Evolutionary conservation across 2,888 invertebrate species (phyloP), one percentile per base, ranked within the genome.

Genomic region (Hemistola chrysoprasaria): DNA sequence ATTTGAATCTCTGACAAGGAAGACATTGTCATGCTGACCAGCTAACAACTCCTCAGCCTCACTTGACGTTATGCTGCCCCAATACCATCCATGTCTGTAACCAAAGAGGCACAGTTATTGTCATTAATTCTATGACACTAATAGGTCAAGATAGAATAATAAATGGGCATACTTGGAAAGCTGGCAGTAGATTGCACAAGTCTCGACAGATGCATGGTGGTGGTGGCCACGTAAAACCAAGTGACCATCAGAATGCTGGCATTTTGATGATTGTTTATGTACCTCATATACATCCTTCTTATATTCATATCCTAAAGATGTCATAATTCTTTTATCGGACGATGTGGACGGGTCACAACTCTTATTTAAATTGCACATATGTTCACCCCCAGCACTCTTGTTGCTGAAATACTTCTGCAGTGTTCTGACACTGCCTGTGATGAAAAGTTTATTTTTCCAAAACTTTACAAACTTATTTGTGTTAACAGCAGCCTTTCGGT

Each of bases 1-100:
- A 44, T 93, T 93, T 7, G 94, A 94, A 71, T 95, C 94, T 52
- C 94, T 81, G 1, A 95, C 93, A 53, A 95, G 85, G 69, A 95
- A 95, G 2, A 94, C 92, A 64, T 94, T 94, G 64, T 94, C 93
- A 50, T 93, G 92, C 67, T 93, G 92, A 44, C 92, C 92, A 43
- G 90, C 79, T 42, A 95, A 78, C 50, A 92, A 90, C 53, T 91
- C 90, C 64, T 94, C 93, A 7, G 95, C 94, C 64, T 94, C 93
- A 59, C 91, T 91, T 60, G 93, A 91, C 11, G 92, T 91, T 55
- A 95, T 91, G 21, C 93, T 92, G 39, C 95, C 95, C 95, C 95
- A 95, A 67, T 95, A 95, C 94, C 95, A 94, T 34, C 88, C 86
- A 71, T 87, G 83, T 78, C 93, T 88, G 65, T 11, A 72, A 77